phyloP scores from a whole-genome alignment of 2,797 vertebrate genomes.

The Molossus alvarezi region DNA sequence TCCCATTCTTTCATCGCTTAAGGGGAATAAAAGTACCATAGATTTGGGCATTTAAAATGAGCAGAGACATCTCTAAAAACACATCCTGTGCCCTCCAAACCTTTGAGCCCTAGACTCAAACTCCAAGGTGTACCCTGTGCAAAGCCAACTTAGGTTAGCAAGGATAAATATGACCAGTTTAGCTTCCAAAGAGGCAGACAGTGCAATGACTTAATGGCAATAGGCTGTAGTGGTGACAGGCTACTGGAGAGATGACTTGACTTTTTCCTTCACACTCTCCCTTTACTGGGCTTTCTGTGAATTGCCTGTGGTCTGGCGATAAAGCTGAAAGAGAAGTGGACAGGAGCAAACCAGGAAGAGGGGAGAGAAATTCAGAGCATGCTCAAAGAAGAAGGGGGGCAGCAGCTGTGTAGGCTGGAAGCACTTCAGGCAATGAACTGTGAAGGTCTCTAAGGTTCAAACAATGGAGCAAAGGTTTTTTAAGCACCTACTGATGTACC shows the following conservation, averaged over 20 bases:
- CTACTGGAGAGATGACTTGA: neutral
- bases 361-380: neutral
- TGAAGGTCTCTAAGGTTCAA: neutral
- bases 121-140: neutral
- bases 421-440: neutral
- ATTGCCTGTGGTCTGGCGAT: conserved; percentile 73
- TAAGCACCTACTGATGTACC: neutral
- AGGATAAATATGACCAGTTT: neutral
- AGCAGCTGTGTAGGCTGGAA: neutral
- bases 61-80: conserved; percentile 21
- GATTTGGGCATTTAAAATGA: conserved; percentile 5
- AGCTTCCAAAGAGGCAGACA: neutral
- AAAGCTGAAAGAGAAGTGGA: conserved; percentile 80
- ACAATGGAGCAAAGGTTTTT: neutral
- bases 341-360: conserved; percentile 65
- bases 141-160: neutral
- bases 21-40: neutral
- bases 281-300: conserved; percentile 48
- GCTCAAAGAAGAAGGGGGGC: conserved; percentile 29
- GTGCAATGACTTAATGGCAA: neutral
- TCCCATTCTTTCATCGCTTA: conserved; percentile 1
- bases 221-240: neutral
- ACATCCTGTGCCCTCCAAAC: neutral
- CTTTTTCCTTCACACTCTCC: conserved; percentile 45
- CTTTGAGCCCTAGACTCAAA: conserved; percentile 10